These are phyloP conservation scores for Neolamprologus longior DNA, from an alignment of 2,113 vertebrate genomes.

Conservation along the genomic window DNA sequence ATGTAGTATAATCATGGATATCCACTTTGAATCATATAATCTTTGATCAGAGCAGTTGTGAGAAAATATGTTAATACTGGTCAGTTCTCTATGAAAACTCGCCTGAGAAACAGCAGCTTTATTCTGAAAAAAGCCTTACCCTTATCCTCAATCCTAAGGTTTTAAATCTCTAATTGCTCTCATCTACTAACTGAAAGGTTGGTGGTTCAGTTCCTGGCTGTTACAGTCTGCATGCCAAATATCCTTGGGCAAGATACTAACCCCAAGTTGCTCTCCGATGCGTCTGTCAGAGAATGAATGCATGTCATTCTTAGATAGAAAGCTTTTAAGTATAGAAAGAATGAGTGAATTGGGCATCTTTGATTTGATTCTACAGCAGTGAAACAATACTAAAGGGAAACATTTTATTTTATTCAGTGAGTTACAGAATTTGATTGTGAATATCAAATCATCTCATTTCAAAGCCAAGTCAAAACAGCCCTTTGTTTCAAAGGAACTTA, in stretches of 20 bases:
- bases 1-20: background rate
- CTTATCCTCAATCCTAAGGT: background rate
- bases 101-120: background rate
- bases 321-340: background rate
- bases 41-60: background rate
- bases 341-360: background rate
- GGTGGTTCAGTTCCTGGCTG: background rate
- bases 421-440: background rate
- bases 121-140: background rate
- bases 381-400: background rate
- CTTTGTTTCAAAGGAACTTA: background rate
- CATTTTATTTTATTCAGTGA: background rate
- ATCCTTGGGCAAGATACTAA: background rate
- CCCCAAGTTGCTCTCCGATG: background rate
- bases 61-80: background rate
- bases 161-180: background rate
- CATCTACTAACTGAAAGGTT: background rate
- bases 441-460: background rate
- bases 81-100: background rate
- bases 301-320: background rate
- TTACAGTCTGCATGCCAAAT: background rate
- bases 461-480: background rate
- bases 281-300: background rate
- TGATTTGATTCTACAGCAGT: background rate
- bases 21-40: background rate